Evolutionary conservation across 2,113 vertebrate genomes (phyloP), one percentile per base, ranked within the genome.

Genomic region (Sphyrna mokarran): DNA sequence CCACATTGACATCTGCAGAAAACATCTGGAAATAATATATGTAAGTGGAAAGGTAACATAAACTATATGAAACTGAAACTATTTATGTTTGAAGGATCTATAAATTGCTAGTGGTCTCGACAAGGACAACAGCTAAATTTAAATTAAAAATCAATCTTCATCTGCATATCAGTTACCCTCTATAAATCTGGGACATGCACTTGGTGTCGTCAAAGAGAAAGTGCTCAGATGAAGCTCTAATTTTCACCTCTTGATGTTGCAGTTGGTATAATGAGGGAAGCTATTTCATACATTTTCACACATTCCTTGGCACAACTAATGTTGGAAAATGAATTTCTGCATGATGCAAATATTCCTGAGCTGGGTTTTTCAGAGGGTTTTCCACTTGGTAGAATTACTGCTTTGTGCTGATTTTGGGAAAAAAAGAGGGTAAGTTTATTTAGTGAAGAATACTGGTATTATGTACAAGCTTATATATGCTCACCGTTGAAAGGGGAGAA

Each of bases 141-240:
- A 91, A 91, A 63, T n/a, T 91, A 58, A n/a, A 91, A 91, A 91
- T 91, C 87, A 91, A 61, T 91, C 54, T 63, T 91, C 33, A n/a
- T 37, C 33, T 54, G 29, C 87, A 63, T 63, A 63, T 91, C 26
- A 63, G 13, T 91, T 6, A 4, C 18, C 87, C 14, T 91, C 87
- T 61, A 16, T 63, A 91, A 63, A 91, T 91, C 54, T 63, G 54
- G 87, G 13, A 6, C 87, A 90, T 90, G 13, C 58, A 33, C 54
- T 33, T 90, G 87, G 18, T 91, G 58, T 1, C 16, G 58, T 91
- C 87, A 91, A 91, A 61, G 58, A 63, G 29, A 58, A 91, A 61
- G 58, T 63, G 58, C 29, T 63, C 37, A 63, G 61, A n/a, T 63
- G 58, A 33, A 91, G 87, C 29, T 61, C 54, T 91, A 61, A 63